Evolutionary conservation across 2,113 vertebrate genomes (phyloP), one percentile per base, ranked within the genome.

Genomic region (Urocitellus parryii): DNA sequence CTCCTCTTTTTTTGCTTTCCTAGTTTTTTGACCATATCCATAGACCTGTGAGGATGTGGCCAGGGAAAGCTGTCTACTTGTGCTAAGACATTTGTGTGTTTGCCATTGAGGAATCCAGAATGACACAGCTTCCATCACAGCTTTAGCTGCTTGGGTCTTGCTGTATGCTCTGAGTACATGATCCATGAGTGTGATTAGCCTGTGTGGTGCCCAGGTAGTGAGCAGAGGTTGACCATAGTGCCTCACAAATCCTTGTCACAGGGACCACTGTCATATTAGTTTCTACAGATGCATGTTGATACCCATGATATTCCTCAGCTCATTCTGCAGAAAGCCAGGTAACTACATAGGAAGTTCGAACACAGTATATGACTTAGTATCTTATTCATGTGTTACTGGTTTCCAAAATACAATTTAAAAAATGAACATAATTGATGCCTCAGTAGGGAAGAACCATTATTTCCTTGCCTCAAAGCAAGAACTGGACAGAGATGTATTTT

Each of bases 181-280:
- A 14, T 13, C 8, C 27, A 0, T 14, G 81, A 37, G 27, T 1
- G 8, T 3, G 0, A 2, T 67, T 18, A 42, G 70, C 45, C 9
- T 22, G 39, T 12, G 37, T 3, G 27, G 51, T 67, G 24, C 42
- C 61, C 1, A 1, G 8, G 48, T 56, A 2, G 2, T 56, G 34
- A 92, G 12, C 18, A 4, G 42, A 73, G 13, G 29, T 24, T 72
- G 22, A 58, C 37, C 0, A 0, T 25, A 24, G 25, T 2, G 61
- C 70, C n/a, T 81, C 20, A 2, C 18, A 51, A 34, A 48, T 58
- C 22, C 42, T 29, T 3, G 42, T 29, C 32, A 12, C 24, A 5
- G 58, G 25, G 27, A 39, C 17, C 14, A 20, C 13, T 4, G 17
- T 37, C 67, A 34, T 10, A 16, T 10, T 61, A 20, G 56, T 13